Evolutionary conservation across 37 sponge, comb jelly and placozoan genomes (phyloP).

Genomic region (Theonella swinhoei): DNA sequence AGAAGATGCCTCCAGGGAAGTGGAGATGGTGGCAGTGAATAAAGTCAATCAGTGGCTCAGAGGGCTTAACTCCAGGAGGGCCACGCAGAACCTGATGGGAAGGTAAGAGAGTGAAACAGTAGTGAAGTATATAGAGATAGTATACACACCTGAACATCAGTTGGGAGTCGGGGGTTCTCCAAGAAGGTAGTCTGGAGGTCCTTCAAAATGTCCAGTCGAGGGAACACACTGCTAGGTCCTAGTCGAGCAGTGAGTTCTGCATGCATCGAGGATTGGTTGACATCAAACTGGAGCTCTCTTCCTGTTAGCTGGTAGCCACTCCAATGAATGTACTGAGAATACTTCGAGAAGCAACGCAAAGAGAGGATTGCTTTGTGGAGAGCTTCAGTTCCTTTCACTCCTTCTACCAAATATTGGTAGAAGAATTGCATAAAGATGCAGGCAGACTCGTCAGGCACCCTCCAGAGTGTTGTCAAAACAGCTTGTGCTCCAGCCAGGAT

Average conservation of each 20-base stretch:
- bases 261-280: background rate
- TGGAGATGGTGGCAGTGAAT: conserved; percentile 19
- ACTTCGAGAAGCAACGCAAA: conserved; percentile 58
- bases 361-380: conserved; percentile 64
- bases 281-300: conserved; percentile 35
- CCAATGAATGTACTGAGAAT: conserved; percentile 72
- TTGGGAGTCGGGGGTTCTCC: background rate
- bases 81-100: conserved; percentile 50
- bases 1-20: conserved; percentile 50
- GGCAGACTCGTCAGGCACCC: conserved; percentile 77
- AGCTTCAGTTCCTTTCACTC: conserved; percentile 35
- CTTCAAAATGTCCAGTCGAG: conserved; percentile 30
- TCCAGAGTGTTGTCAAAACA: conserved; percentile 62
- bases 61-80: conserved; percentile 20
- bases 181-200: conserved; percentile 24
- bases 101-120: background rate
- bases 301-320: conserved; percentile 68
- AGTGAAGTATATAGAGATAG: background rate
- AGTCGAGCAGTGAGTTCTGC: background rate
- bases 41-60: conserved; percentile 49
- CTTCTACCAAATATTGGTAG: conserved; percentile 62
- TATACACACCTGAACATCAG: conserved; percentile 14
- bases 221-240: conserved; percentile 28
- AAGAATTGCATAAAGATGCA: conserved; percentile 71
- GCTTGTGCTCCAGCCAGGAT: conserved; percentile 73